phyloP scores from a whole-genome alignment of 2,888 invertebrate species.

The Emmelina monodactyla region DNA sequence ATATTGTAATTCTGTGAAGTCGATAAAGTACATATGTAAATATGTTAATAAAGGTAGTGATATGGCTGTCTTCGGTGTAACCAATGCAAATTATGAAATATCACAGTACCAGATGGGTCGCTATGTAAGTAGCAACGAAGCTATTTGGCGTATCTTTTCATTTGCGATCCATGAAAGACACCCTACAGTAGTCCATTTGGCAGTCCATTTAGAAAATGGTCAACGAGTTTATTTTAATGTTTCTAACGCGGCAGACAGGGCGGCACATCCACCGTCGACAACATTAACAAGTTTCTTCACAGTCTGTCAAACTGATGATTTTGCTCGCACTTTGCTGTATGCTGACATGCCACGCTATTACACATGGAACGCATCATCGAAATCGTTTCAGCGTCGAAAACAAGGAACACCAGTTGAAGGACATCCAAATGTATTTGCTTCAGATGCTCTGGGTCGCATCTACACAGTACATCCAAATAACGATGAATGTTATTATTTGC shows the following conservation, averaged over 20 bases:
- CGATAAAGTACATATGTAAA: conserved; percentile 9
- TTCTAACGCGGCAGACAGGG: conserved; percentile 15
- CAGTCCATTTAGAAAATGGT: too few relatives aligned
- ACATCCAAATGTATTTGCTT: conserved; percentile 15
- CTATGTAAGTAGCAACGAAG: too few relatives aligned
- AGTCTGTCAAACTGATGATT: too few relatives aligned
- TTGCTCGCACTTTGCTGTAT: too few relatives aligned
- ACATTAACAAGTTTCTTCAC: too few relatives aligned
- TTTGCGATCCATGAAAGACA: too few relatives aligned
- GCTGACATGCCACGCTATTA: too few relatives aligned
- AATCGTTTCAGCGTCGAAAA: conserved; percentile 16
- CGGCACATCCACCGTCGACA: conserved; percentile 16
- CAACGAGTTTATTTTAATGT: conserved; percentile 13
- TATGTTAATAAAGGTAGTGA: conserved; percentile 10
- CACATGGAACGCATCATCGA: conserved; percentile 18
- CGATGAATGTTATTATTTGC: conserved; percentile 10
- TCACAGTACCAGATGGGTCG: too few relatives aligned
- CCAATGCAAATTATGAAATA: not conserved
- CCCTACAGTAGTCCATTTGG: too few relatives aligned
- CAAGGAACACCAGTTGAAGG: conserved; percentile 17
- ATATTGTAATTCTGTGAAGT: too few relatives aligned
- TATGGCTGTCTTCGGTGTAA: conserved; percentile 5
- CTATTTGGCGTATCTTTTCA: too few relatives aligned
- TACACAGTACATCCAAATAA: conserved; percentile 15
- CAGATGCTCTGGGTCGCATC: conserved; percentile 16